phyloP scores from a whole-genome alignment of 1,140 invertebrate species.

The Leguminivora glycinivorella region DNA sequence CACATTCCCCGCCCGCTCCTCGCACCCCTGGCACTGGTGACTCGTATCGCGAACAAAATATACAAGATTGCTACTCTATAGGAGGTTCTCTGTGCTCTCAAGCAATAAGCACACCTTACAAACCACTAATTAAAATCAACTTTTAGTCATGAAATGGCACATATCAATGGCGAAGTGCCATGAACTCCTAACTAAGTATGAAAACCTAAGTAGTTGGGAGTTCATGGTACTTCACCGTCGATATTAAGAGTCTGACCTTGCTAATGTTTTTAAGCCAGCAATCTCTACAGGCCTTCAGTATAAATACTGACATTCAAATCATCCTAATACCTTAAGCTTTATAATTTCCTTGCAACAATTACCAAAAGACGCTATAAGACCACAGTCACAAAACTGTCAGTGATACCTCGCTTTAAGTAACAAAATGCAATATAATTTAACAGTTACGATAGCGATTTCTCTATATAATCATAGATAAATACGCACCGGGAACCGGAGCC shows the following conservation, averaged over 20 bases:
- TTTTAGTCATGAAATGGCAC: background rate
- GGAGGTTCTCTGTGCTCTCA: no score
- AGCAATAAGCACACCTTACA: no score
- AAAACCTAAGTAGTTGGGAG: no score
- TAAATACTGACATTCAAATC: background rate
- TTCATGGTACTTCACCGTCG: no score
- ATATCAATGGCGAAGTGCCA: no score
- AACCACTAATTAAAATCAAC: no score
- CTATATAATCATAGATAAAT: slow-evolving; percentile 78
- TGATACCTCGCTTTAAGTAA: slow-evolving; percentile 61
- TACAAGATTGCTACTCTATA: no score
- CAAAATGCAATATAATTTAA: slow-evolving; percentile 78
- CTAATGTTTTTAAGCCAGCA: background rate
- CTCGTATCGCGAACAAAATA: no score
- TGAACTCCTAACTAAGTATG: no score
- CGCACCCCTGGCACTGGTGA: no score
- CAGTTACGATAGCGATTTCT: slow-evolving; percentile 76
- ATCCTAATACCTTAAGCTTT: background rate
- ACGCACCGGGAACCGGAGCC: slow-evolving; percentile 62
- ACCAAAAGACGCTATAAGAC: slow-evolving; percentile 30
- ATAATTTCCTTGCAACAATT: slow-evolving; percentile 39
- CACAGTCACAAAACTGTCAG: slow-evolving; percentile 43
- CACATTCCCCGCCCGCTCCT: no score
- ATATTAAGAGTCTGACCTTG: no score
- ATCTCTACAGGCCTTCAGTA: background rate